A percentile compares a stretch with the other conserved stretches of the same genome.
Conservation (phyloP, 2,113 vertebrate species). For the Chaenocephalus aceratus region DNA sequence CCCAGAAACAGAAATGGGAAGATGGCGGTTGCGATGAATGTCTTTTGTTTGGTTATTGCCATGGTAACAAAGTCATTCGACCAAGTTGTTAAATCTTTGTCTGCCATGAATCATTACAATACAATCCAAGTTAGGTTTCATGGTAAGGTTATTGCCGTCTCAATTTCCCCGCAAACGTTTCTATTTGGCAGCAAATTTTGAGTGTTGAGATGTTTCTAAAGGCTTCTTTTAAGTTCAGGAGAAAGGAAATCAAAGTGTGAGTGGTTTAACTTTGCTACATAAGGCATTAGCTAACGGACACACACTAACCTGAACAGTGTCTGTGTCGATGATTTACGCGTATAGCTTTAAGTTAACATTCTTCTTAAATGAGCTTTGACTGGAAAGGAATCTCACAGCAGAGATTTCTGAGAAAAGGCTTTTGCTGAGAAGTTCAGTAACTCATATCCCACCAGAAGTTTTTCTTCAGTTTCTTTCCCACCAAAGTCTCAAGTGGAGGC, state of each 20-base stretch:
- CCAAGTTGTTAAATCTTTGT: not conserved
- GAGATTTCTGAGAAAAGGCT: constrained; percentile 24
- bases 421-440: constrained; percentile 43
- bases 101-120: not conserved
- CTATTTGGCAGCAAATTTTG: not conserved
- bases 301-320: not conserved
- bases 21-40: not conserved
- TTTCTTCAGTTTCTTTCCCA: constrained; percentile 66
- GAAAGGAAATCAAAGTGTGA: not conserved
- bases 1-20: constrained; percentile 19
- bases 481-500: constrained; percentile 58
- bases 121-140: not conserved
- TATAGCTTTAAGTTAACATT: constrained; percentile 16
- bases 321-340: not conserved
- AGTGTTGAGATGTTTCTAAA: not conserved
- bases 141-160: not conserved
- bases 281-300: constrained; percentile 4
- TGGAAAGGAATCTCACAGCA: constrained; percentile 6
- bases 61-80: constrained; percentile 7
- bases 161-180: not conserved
- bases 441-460: constrained; percentile 36
- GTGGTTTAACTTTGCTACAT: not conserved
- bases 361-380: constrained; percentile 31
- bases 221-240: not conserved
- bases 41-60: constrained; percentile 3